These are phyloP conservation scores for Recurvirostra avosetta DNA, from an alignment of 2,113 vertebrate genomes.

Conservation along the genomic window DNA sequence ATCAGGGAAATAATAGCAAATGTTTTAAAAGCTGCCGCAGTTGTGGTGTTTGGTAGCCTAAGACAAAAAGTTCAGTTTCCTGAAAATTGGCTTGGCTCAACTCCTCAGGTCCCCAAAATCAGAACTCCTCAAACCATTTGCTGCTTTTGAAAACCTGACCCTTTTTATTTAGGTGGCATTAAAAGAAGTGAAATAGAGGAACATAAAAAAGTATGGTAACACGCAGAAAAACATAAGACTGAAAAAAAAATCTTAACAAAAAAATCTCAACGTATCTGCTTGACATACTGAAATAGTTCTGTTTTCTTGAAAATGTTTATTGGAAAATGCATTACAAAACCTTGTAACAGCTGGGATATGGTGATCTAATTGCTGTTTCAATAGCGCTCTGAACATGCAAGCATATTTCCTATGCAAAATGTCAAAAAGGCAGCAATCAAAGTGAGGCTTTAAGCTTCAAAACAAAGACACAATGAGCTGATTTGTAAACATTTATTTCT, in stretches of 20 bases:
- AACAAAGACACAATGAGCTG: constrained; percentile 77
- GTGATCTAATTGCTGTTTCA: constrained; percentile 79
- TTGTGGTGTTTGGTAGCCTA: neutral
- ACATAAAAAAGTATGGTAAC: neutral
- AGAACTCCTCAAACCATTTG: neutral
- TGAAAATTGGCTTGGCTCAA: neutral
- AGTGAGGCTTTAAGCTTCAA: constrained; percentile 74
- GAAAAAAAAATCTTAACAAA: neutral
- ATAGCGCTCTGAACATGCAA: constrained; percentile 67
- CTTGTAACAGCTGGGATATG: constrained; percentile 78
- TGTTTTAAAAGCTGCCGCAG: neutral
- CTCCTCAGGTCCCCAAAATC: neutral
- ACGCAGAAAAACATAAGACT: neutral
- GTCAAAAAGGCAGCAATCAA: constrained; percentile 80
- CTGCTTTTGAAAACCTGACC: neutral
- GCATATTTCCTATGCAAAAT: constrained; percentile 79
- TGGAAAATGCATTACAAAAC: constrained; percentile 70
- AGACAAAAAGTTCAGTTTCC: neutral
- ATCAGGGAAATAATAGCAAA: neutral
- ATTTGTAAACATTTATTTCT: constrained; percentile 79
- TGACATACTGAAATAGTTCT: constrained; percentile 68
- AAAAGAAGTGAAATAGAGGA: neutral
- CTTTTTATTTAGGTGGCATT: neutral
- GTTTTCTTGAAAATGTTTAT: constrained; percentile 69
- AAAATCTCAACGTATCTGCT: neutral